Evolutionary conservation across 2,113 vertebrate genomes (phyloP).

Genomic region (Electrona antarctica): DNA sequence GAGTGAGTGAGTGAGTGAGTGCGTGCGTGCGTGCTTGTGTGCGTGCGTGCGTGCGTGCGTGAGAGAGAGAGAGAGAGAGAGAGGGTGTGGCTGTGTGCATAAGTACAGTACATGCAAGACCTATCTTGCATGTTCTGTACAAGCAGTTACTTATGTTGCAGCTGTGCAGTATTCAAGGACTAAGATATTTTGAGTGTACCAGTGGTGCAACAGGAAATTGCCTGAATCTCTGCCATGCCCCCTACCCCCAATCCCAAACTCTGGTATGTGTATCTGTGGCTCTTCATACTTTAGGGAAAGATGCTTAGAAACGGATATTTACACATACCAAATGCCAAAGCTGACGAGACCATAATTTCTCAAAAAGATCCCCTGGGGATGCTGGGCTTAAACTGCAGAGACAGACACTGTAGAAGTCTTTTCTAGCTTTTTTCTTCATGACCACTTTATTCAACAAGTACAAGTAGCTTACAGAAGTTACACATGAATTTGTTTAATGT

Average conservation of each 20-base stretch:
- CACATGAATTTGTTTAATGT: too few relatives aligned
- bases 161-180: background rate
- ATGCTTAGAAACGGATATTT: slow-evolving; percentile 50
- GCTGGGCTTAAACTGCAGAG: background rate
- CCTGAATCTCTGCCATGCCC: background rate
- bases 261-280: slow-evolving; percentile 31
- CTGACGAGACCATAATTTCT: slow-evolving; percentile 31
- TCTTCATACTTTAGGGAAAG: slow-evolving; percentile 26
- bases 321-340: slow-evolving; percentile 47
- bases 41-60: too few relatives aligned
- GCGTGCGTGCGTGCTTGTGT: background rate
- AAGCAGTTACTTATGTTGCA: too few relatives aligned
- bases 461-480: too few relatives aligned
- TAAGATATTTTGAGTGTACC: slow-evolving; percentile 1
- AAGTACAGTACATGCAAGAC: too few relatives aligned
- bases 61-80: background rate
- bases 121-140: too few relatives aligned
- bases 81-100: background rate
- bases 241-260: background rate
- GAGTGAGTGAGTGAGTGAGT: too few relatives aligned
- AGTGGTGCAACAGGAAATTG: slow-evolving; percentile 31
- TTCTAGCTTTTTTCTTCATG: too few relatives aligned
- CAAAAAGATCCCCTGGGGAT: slow-evolving; percentile 13
- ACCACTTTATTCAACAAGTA: too few relatives aligned
- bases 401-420: too few relatives aligned